Conservation (phyloP, 1,140 invertebrate species). For the Campodea augens region DNA sequence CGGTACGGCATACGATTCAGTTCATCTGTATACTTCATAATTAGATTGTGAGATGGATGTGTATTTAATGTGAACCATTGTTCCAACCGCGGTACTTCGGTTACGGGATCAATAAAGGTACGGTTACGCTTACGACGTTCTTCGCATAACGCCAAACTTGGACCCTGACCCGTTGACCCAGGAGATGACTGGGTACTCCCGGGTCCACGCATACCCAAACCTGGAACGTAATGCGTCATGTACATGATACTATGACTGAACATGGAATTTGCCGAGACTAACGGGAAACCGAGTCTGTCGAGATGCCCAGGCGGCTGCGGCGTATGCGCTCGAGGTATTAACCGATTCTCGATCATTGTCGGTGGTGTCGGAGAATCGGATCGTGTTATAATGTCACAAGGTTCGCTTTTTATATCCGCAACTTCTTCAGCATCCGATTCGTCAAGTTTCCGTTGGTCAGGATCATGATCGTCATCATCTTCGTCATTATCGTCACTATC, state of each 20-base stretch:
- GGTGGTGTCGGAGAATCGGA: too few relatives aligned
- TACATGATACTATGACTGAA: conserved; percentile 74
- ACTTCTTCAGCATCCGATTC: conserved; percentile 25
- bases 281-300: conserved; percentile 38
- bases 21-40: conserved; percentile 91
- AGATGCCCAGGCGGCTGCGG: conserved; percentile 14
- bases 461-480: conserved; percentile 27
- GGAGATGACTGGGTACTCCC: conserved; percentile 18
- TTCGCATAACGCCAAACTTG: conserved; percentile 33
- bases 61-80: conserved; percentile 96
- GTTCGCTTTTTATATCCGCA: background rate
- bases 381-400: too few relatives aligned
- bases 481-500: conserved; percentile 40
- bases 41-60: conserved; percentile 89
- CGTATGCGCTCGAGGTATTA: conserved; percentile 18
- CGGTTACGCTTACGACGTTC: conserved; percentile 82
- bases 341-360: too few relatives aligned
- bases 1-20: conserved; percentile 85
- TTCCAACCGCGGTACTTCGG: conserved; percentile 88
- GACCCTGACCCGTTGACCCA: conserved; percentile 22
- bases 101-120: conserved; percentile 97
- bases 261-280: conserved; percentile 48
- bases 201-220: conserved; percentile 12
- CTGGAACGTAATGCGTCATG: conserved; percentile 68
- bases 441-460: conserved; percentile 12